These are phyloP conservation scores for Spea multiplicata DNA, from an alignment of 2,113 vertebrate genomes.

Conservation along the genomic window DNA sequence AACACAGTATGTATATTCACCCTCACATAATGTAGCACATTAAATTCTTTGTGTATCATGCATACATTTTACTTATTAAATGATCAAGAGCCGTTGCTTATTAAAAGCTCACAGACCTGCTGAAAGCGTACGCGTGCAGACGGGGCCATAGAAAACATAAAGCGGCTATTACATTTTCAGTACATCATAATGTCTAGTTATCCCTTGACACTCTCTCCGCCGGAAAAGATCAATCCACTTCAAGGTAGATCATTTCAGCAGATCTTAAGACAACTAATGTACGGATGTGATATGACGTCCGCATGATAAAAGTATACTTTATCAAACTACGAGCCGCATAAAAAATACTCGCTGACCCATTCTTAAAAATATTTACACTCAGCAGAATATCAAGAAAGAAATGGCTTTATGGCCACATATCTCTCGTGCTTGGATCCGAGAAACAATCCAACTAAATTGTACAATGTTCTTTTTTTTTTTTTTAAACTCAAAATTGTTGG, in stretches of 20 bases:
- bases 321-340: not conserved
- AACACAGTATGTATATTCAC: too few species aligned
- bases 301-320: not conserved
- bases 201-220: too few species aligned
- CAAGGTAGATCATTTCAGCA: not conserved
- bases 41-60: too few species aligned
- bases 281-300: not conserved
- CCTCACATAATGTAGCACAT: too few species aligned
- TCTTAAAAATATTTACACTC: not conserved
- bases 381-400: not conserved
- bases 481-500: not conserved
- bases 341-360: not conserved
- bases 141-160: too few species aligned
- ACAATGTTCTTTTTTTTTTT: not conserved
- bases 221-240: not conserved
- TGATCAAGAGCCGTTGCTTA: too few species aligned
- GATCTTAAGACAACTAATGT: not conserved
- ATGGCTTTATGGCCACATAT: not conserved
- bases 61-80: too few species aligned
- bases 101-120: too few species aligned
- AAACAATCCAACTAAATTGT: not conserved
- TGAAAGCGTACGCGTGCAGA: too few species aligned
- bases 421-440: not conserved
- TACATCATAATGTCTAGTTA: too few species aligned
- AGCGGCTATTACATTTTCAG: too few species aligned